These are phyloP conservation scores for Eugnorisma glareosa DNA, from an alignment of 2,888 invertebrate genomes.

Conservation along the genomic window DNA sequence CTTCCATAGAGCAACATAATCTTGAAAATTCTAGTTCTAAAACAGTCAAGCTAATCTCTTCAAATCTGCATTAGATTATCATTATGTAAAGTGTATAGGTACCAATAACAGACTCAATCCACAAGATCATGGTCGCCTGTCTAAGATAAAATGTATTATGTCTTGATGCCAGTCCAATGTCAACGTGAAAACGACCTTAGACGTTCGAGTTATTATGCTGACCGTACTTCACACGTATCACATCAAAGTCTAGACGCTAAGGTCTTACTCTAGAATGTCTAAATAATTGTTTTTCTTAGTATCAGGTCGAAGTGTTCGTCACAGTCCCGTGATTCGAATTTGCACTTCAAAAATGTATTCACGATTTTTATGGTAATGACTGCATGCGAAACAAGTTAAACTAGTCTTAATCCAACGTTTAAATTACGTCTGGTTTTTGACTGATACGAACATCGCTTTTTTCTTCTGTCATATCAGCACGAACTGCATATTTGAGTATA, in stretches of 20 bases:
- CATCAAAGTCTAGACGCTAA: conserved; percentile 30
- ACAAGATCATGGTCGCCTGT: conserved; percentile 72
- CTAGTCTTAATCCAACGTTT: neutral
- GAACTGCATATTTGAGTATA: neutral
- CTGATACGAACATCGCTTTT: neutral
- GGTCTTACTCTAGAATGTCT: conserved; percentile 27
- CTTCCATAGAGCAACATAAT: neutral
- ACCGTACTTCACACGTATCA: conserved; percentile 41
- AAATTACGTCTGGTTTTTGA: neutral
- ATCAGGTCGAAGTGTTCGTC: neutral
- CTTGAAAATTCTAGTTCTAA: neutral
- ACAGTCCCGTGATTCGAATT: neutral
- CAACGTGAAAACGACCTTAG: conserved; percentile 73
- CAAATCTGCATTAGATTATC: conserved; percentile 14
- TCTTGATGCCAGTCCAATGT: conserved; percentile 67
- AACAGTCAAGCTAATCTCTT: neutral
- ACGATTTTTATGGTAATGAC: neutral
- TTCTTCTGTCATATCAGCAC: neutral
- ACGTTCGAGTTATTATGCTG: conserved; percentile 34
- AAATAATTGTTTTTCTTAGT: neutral
- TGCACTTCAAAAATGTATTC: neutral
- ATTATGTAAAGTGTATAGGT: conserved; percentile 26
- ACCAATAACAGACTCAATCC: conserved; percentile 14
- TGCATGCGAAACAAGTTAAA: neutral
- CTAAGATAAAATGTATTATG: conserved; percentile 15